A percentile compares a stretch with the other conserved stretches of the same genome.
Conservation (phyloP, 2,797 vertebrate species). For the Siniperca scherzeri region DNA sequence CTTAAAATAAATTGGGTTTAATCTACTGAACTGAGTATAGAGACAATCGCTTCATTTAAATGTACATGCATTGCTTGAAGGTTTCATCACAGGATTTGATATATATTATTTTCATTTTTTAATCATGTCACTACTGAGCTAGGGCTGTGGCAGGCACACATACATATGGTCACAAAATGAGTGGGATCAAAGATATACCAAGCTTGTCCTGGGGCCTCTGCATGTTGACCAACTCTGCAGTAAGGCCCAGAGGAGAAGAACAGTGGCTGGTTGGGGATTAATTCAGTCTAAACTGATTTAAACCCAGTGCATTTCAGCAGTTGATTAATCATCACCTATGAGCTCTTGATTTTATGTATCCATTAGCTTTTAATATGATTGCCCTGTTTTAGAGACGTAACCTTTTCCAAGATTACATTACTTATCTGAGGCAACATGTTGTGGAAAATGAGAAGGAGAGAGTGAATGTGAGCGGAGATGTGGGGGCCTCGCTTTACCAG, state of each 20-base stretch:
- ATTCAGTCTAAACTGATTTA: constrained; percentile 87
- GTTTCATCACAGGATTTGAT: no score
- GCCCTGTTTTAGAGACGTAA: constrained; percentile 82
- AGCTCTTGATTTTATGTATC: constrained; percentile 86
- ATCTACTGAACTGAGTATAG: no score
- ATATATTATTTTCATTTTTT: no score
- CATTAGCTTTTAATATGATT: constrained; percentile 86
- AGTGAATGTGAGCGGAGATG: constrained; percentile 29
- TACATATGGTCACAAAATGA: no score
- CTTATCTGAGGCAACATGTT: constrained; percentile 76
- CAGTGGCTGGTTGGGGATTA: constrained; percentile 82
- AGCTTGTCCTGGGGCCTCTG: no score
- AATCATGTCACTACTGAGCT: no score
- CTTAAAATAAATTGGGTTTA: no score
- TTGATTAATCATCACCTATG: constrained; percentile 87
- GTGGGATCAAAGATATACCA: no score
- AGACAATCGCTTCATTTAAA: no score
- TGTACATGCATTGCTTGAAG: no score
- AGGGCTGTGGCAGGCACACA: no score
- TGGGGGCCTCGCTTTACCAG: constrained; percentile 35
- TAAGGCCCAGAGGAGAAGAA: constrained; percentile 82
- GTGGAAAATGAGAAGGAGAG: constrained; percentile 50
- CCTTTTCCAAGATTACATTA: constrained; percentile 84
- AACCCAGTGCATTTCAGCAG: constrained; percentile 80
- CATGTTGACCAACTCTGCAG: no score